These are phyloP conservation scores for Pterocles orientalis DNA, from an alignment of 2,113 vertebrate species.

Conservation along the genomic window DNA sequence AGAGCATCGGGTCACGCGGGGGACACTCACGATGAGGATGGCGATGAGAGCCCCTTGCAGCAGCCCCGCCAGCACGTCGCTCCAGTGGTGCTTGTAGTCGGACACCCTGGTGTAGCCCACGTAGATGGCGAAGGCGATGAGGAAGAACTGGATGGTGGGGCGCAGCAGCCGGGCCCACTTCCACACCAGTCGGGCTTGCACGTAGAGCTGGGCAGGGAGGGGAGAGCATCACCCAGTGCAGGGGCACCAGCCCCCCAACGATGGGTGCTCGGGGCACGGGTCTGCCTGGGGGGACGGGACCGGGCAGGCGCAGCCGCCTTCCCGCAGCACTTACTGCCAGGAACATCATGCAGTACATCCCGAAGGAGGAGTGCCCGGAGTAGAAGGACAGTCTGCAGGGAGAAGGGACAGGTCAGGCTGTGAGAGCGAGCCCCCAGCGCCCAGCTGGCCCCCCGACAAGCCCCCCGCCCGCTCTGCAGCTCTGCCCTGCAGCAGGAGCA, in stretches of 20 bases:
- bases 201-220: constrained; percentile 80
- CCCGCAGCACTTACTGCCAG: constrained; percentile 82
- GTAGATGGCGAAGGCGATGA: constrained; percentile 90
- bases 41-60: constrained; percentile 92
- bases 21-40: constrained; percentile 82
- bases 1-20: fast-evolving
- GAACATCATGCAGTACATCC: constrained; percentile 98
- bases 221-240: background rate
- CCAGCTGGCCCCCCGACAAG: background rate
- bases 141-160: constrained; percentile 94
- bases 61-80: constrained; percentile 90
- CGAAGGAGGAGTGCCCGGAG: constrained; percentile 95
- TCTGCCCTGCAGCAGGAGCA: background rate
- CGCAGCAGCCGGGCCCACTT: constrained; percentile 90
- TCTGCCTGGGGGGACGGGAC: fast-evolving
- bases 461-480: background rate
- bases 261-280: fast-evolving
- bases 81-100: constrained; percentile 98
- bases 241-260: background rate
- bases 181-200: constrained; percentile 88
- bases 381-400: constrained; percentile 92
- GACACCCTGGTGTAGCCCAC: constrained; percentile 94
- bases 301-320: fast-evolving
- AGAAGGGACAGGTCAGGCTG: background rate
- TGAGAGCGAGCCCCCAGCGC: fast-evolving